phyloP scores from a whole-genome alignment of 2,113 vertebrate species.

The Chaetops frenatus region DNA sequence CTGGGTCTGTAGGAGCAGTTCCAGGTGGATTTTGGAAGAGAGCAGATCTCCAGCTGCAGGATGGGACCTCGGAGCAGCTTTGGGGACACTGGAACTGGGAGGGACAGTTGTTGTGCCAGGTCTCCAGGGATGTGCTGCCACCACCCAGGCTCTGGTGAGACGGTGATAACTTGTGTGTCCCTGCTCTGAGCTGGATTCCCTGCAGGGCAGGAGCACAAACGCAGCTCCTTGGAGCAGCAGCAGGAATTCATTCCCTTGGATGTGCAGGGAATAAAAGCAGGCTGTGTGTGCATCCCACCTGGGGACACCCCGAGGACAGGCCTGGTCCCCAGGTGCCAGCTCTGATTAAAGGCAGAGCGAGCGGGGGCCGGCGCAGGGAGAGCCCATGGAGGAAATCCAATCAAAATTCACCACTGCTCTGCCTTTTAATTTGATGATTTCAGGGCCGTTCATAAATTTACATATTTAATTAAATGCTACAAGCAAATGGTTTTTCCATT shows the following conservation, averaged over 20 bases:
- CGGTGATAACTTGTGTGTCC: background rate
- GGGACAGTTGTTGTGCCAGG: accelerated
- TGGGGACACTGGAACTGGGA: background rate
- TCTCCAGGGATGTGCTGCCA: background rate
- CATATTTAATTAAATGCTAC: slow-evolving; percentile 68
- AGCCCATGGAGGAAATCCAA: background rate
- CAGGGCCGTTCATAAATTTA: slow-evolving; percentile 56
- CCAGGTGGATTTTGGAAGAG: background rate
- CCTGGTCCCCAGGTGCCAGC: background rate
- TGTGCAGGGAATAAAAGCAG: background rate
- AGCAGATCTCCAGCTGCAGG: background rate
- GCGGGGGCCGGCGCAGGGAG: background rate
- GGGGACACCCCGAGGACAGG: background rate
- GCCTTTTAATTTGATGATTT: slow-evolving; percentile 51
- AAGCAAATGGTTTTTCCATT: slow-evolving; percentile 59
- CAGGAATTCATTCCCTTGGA: accelerated
- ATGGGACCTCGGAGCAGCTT: background rate
- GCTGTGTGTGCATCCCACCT: background rate
- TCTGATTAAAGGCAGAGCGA: background rate
- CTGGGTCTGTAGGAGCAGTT: background rate
- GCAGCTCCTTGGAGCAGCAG: background rate
- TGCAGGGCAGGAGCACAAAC: accelerated
- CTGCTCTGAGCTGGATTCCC: too few species aligned
- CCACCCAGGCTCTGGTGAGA: background rate
- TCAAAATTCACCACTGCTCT: slow-evolving; percentile 45